Percentiles rank a stretch among this genome's conserved stretches.
phyloP scores from a whole-genome alignment of 2,888 invertebrate species.

The Lycocerus yunnanus region DNA sequence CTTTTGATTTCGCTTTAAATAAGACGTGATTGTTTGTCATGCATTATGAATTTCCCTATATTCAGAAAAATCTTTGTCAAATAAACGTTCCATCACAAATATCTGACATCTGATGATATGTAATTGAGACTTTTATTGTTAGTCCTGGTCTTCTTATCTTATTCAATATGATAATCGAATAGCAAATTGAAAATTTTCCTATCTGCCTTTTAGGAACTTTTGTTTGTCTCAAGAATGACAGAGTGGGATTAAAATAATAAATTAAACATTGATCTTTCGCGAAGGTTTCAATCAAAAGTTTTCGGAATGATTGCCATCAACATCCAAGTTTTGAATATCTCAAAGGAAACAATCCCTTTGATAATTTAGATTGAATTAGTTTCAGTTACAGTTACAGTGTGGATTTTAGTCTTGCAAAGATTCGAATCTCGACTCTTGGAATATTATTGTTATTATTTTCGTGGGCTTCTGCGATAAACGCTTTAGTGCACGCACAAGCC shows the following conservation, averaged over 20 bases:
- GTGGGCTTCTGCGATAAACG: too few relatives aligned
- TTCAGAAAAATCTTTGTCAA: constrained; percentile 21
- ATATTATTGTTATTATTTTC: too few relatives aligned
- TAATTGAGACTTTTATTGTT: constrained; percentile 29
- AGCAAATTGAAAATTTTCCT: not conserved
- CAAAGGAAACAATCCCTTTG: not conserved
- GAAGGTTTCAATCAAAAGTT: not conserved
- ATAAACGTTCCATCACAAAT: constrained; percentile 28
- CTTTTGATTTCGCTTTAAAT: constrained; percentile 27
- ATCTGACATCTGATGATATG: constrained; percentile 26
- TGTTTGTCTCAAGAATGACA: not conserved
- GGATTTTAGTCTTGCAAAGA: not conserved
- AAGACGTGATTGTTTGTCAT: constrained; percentile 25
- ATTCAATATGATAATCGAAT: not conserved
- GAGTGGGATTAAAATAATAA: not conserved
- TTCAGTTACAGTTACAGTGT: too few relatives aligned
- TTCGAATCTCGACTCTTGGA: not conserved
- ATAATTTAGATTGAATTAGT: not conserved
- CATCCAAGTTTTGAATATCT: not conserved
- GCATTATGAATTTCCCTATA: constrained; percentile 24
- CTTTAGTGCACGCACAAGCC: not conserved
- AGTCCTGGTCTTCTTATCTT: constrained; percentile 12
- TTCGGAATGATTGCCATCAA: not conserved
- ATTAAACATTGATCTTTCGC: not conserved
- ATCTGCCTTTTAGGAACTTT: not conserved